Evolutionary conservation across 2,888 invertebrate species (phyloP), one percentile per base, ranked within the genome.

Genomic region (Diploptera punctata): DNA sequence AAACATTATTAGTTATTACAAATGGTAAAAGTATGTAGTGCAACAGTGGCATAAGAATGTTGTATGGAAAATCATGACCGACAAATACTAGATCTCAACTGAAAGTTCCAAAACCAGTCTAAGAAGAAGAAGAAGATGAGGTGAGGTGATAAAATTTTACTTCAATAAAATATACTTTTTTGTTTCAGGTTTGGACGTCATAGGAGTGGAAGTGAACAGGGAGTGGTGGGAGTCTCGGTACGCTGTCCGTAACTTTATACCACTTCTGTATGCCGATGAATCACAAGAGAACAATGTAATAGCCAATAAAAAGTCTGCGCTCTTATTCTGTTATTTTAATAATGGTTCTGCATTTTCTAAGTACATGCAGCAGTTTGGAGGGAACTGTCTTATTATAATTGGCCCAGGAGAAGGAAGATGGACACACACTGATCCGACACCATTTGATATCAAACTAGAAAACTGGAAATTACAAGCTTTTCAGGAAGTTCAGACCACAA

Each of bases 261-360:
- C 88, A 2, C 84, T 91, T 33, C 85, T 87, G 74, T 88, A 89
- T 78, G 86, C 87, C 0, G 80, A 85, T 1, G 80, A 82, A 5
- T 77, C 77, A 68, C n/a, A 70, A 19, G 44, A 7, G 7, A 47
- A 16, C 26, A 24, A 47, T n/a, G 26, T n/a, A n/a, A 65, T 21
- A 2, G 47, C 24, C 44, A 65, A 29, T 21, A 21, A 43, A 49
- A 47, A 44, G 21, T 70, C 54, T 71, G 91, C 91, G 0, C 79
- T 94, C 68, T 79, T 94, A 62, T 94, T 94, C 81, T 94, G 93
- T 79, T 94, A 94, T 78, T 95, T 94, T 78, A 94, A 94, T 79
- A 88, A 92, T 78, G 86, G 88, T 7, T 77, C 79, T 0, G 92
- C 92, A 24, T 94, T 94, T 81, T 79, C 84, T 13, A 83, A 89